Conservation (phyloP, 2,888 invertebrate species). For the Allygus modestus region DNA sequence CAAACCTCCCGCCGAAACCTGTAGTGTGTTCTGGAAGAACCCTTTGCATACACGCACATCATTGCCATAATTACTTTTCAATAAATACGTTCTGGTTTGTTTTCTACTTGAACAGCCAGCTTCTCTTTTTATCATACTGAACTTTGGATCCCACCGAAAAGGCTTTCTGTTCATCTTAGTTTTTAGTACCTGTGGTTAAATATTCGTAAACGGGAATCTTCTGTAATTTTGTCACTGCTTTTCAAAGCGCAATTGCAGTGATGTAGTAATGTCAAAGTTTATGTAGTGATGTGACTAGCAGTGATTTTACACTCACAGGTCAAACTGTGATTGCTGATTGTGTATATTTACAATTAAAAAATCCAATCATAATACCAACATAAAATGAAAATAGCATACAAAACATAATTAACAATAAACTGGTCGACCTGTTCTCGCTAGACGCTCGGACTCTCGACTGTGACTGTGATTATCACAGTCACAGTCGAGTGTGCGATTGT, state of each 20-base stretch:
- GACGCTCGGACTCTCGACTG: too few relatives aligned
- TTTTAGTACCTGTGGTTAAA: conserved; percentile 40
- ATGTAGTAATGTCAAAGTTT: too few relatives aligned
- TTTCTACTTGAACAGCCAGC: conserved; percentile 21
- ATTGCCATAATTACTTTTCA: conserved; percentile 46
- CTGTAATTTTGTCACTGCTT: conserved; percentile 55
- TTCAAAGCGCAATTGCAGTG: conserved; percentile 44
- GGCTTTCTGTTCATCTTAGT: conserved; percentile 40
- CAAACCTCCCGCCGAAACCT: conserved; percentile 52
- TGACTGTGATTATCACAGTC: too few relatives aligned
- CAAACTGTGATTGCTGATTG: conserved; percentile 43
- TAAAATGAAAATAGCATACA: too few relatives aligned
- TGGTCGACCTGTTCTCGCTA: too few relatives aligned
- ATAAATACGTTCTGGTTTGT: conserved; percentile 32
- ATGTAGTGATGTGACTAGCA: too few relatives aligned
- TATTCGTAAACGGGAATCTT: conserved; percentile 24
- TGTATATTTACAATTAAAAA: conserved; percentile 32
- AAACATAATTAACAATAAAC: too few relatives aligned
- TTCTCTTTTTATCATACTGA: conserved; percentile 39
- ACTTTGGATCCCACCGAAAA: conserved; percentile 43
- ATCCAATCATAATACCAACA: too few relatives aligned
- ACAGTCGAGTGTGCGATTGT: too few relatives aligned
- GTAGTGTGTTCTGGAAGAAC: conserved; percentile 47
- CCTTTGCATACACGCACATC: conserved; percentile 57
- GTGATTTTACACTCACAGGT: conserved; percentile 50